A percentile compares a stretch with the other conserved stretches of the same genome.
Evolutionary conservation across 2,888 invertebrate species (phyloP).

Genomic region (Trissolcus japonicus): DNA sequence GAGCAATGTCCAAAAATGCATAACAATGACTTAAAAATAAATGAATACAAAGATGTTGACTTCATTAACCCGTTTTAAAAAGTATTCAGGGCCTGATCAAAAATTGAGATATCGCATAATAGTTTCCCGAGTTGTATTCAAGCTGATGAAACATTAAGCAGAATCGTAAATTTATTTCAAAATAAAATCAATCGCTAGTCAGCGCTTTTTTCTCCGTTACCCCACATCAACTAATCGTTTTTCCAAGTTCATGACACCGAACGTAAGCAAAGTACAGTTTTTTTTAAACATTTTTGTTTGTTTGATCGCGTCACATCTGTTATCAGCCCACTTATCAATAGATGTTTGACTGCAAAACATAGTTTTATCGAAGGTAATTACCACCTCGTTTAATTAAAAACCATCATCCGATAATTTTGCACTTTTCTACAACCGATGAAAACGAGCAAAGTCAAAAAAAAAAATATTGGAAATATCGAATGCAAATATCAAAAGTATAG

Average conservation of each 20-base stretch:
- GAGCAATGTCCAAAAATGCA: too few species aligned
- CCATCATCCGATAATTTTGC: background rate
- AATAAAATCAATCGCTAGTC: constrained; percentile 34
- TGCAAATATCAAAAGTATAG: background rate
- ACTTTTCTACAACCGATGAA: background rate
- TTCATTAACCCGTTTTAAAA: background rate
- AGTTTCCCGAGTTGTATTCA: constrained; percentile 7
- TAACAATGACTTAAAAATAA: too few species aligned
- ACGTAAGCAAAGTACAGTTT: constrained; percentile 30
- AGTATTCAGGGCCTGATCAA: background rate
- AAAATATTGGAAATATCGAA: too few species aligned
- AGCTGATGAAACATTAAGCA: constrained; percentile 30
- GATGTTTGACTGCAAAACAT: constrained; percentile 9
- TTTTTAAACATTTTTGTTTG: constrained; percentile 27
- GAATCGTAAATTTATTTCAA: constrained; percentile 29
- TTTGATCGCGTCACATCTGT: constrained; percentile 26
- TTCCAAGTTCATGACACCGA: constrained; percentile 46
- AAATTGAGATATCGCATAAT: background rate
- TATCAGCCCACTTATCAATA: constrained; percentile 26
- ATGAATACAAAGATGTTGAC: too few species aligned
- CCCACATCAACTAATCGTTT: constrained; percentile 52
- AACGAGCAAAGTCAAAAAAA: too few species aligned
- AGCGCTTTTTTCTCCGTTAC: constrained; percentile 33
- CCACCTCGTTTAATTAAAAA: background rate
- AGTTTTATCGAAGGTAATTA: background rate